These are phyloP conservation scores for Dermatemys mawii DNA, from an alignment of 2,113 vertebrate species.

Conservation along the genomic window DNA sequence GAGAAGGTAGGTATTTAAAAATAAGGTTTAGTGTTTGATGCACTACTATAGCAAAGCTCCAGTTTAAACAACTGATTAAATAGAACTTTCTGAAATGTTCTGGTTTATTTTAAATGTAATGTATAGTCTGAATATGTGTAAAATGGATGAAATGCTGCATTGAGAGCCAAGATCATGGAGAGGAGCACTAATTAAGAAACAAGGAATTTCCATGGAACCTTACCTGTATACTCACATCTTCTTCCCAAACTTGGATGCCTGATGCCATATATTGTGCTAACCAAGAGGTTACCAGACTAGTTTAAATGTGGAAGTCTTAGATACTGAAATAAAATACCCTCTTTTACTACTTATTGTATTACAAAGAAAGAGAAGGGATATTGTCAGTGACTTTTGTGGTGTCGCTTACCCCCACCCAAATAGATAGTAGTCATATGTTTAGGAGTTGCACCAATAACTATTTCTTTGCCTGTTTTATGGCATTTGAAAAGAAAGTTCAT, in stretches of 20 bases:
- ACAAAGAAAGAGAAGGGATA: not conserved
- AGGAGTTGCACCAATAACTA: not conserved
- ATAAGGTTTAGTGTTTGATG: too few species aligned
- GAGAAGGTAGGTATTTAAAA: too few species aligned
- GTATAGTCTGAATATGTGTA: not conserved
- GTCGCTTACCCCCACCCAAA: accelerated
- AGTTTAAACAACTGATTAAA: not conserved
- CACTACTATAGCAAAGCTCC: too few species aligned
- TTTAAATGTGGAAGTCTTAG: not conserved
- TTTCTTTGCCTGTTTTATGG: not conserved
- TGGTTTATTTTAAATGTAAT: not conserved
- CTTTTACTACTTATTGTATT: not conserved
- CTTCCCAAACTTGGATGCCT: not conserved
- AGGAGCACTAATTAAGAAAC: not conserved
- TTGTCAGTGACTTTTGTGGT: accelerated
- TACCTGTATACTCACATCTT: not conserved
- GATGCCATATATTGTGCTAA: not conserved
- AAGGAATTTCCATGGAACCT: not conserved
- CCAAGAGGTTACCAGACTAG: not conserved
- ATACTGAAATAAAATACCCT: not conserved
- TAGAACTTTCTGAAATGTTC: not conserved
- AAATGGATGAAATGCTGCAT: not conserved
- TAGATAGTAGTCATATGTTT: not conserved
- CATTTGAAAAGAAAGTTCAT: conserved; percentile 22
- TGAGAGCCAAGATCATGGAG: not conserved